These are phyloP conservation scores for Acanthurus tractus DNA, from an alignment of 2,797 vertebrate genomes.

Conservation along the genomic window DNA sequence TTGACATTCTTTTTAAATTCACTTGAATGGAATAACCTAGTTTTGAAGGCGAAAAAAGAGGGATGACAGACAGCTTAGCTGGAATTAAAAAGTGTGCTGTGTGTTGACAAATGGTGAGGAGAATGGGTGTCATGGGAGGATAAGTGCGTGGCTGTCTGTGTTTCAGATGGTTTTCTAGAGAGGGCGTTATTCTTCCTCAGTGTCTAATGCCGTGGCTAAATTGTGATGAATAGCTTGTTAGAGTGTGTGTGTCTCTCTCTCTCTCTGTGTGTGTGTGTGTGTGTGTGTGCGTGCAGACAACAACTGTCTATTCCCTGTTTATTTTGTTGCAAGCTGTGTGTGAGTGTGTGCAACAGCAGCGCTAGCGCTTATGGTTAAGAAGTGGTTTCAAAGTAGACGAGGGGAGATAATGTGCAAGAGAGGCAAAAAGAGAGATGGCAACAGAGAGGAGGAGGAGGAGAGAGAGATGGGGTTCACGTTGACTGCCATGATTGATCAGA, in stretches of 20 bases:
- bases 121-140: slow-evolving; percentile 53
- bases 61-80: slow-evolving; percentile 46
- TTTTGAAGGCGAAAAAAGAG: slow-evolving; percentile 21
- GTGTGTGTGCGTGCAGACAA: slow-evolving; percentile 19
- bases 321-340: slow-evolving; percentile 47
- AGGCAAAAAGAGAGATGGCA: slow-evolving; percentile 1
- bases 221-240: slow-evolving; percentile 75
- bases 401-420: slow-evolving; percentile 41
- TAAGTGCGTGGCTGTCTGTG: slow-evolving; percentile 53
- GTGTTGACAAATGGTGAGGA: slow-evolving; percentile 53
- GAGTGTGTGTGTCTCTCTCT: no score
- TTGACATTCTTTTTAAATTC: slow-evolving; percentile 25
- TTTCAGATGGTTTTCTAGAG: slow-evolving; percentile 40
- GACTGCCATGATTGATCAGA: slow-evolving; percentile 74
- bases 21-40: slow-evolving; percentile 25
- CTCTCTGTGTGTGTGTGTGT: not conserved
- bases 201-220: slow-evolving; percentile 65
- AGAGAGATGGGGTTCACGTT: slow-evolving; percentile 41
- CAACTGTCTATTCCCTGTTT: slow-evolving; percentile 55
- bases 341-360: slow-evolving; percentile 46
- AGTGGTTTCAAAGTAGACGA: slow-evolving; percentile 46
- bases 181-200: slow-evolving; percentile 63
- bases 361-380: slow-evolving; percentile 21
- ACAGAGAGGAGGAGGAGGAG: not conserved
- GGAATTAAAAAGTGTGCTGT: slow-evolving; percentile 56